These are phyloP conservation scores for Coenonympha glycerion DNA, from an alignment of 2,888 invertebrate genomes.

Conservation along the genomic window DNA sequence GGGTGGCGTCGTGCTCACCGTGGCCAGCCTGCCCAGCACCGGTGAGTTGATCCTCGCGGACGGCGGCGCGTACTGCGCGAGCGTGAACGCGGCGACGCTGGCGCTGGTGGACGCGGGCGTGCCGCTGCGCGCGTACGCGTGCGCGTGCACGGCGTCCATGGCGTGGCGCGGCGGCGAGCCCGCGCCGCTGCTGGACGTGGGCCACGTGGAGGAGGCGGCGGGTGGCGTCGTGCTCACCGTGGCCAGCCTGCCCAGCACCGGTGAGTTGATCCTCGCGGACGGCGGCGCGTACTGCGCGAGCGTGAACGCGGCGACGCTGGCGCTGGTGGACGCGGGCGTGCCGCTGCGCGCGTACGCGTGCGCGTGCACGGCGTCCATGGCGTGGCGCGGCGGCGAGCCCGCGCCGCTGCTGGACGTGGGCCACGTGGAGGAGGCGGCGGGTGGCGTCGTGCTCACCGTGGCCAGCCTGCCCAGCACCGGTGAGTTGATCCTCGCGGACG, in stretches of 20 bases:
- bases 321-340: slow-evolving; percentile 97
- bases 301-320: slow-evolving; percentile 96
- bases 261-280: slow-evolving; percentile 54
- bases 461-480: slow-evolving; percentile 89
- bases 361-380: slow-evolving; percentile 34
- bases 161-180: slow-evolving; percentile 78
- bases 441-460: slow-evolving; percentile 88
- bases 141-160: not conserved
- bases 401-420: slow-evolving; percentile 91
- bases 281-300: slow-evolving; percentile 93
- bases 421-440: slow-evolving; percentile 89
- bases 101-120: slow-evolving; percentile 98
- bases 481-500: slow-evolving; percentile 41
- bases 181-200: slow-evolving; percentile 90
- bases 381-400: slow-evolving; percentile 76
- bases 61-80: slow-evolving; percentile 93
- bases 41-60: slow-evolving; percentile 81
- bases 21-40: slow-evolving; percentile 89
- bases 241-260: slow-evolving; percentile 88
- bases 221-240: slow-evolving; percentile 89
- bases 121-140: slow-evolving; percentile 76
- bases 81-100: slow-evolving; percentile 96
- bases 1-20: slow-evolving; percentile 87
- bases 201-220: slow-evolving; percentile 90
- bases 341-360: slow-evolving; percentile 76